Base-by-base conservation (phyloP, 2,113 vertebrate species). In the Progne subis region DNA sequence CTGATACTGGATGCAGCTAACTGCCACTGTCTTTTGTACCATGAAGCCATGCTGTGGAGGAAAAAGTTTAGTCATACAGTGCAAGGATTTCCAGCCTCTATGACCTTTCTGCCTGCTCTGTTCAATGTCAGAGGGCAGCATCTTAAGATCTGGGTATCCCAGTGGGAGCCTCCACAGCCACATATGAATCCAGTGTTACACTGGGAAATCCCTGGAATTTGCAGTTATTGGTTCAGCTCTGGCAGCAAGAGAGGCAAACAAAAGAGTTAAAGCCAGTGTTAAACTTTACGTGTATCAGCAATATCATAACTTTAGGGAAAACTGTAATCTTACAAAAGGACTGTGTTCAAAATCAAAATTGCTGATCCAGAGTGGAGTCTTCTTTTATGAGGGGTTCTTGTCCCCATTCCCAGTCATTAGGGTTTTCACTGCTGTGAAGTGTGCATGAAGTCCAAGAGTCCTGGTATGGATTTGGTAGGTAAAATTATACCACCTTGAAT, bases 131-230 rank as follows among this genome's bases (percentile, higher is more conserved):
- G 6, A 50, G 49, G 29, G 59, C n/a, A 80, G 15, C 12, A 70
- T 6, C 3, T 7, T 15, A 17, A 68, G 32, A 19, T 8, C 18
- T 57, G 61, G 52, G 13, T 12, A 74, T 50, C 13, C 39, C 47
- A 63, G 14, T 0, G 0, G 19, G 39, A 86, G 18, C 18, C 34
- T 41, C 24, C 23, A 19, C 11, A 61, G 39, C 31, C 43, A 70
- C 26, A 34, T 8, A 23, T 0, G 5, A 49, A 81, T 15, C 5
- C 29, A 57, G 0, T 7, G n/a, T 7, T 41, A 21, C 10, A 28
- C n/a, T 5, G 11, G n/a, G 53, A 67, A 32, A 18, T 65, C 44
- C 44, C 21, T 47, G 25, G 19, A 24, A 37, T 82, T 71, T 71
- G 15, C 1, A 19, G 21, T 71, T 64, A 37, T 28, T 75, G 24